A percentile compares a stretch with the other conserved stretches of the same genome.
These are phyloP conservation scores for Leptobrachium ailaonicum DNA, from an alignment of 2,113 vertebrate genomes.

Conservation along the genomic window DNA sequence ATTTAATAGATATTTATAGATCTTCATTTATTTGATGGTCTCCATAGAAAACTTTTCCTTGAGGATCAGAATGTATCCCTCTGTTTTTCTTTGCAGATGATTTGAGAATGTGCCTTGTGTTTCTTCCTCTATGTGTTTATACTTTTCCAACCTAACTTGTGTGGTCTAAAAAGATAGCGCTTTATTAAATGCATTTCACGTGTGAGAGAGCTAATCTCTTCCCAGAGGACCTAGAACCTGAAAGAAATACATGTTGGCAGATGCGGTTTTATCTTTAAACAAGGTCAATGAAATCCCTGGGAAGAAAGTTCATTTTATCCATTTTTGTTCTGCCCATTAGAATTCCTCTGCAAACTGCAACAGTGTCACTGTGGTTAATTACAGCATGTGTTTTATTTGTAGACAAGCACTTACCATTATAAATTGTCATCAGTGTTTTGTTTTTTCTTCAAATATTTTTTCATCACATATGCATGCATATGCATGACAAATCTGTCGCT, in stretches of 20 bases:
- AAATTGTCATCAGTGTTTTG: not conserved
- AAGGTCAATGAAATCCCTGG: slow-evolving; percentile 26
- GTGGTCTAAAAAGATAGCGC: slow-evolving; percentile 19
- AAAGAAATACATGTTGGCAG: slow-evolving; percentile 25
- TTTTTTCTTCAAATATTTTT: no score
- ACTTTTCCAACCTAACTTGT: slow-evolving; percentile 5
- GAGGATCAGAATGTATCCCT: not conserved
- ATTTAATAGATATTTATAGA: slow-evolving; percentile 34
- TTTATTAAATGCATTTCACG: slow-evolving; percentile 33
- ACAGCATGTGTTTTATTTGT: not conserved
- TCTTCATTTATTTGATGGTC: slow-evolving; percentile 11
- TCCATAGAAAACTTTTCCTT: slow-evolving; percentile 21
- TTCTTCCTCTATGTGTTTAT: not conserved
- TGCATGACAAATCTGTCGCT: not conserved
- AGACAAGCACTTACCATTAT: not conserved
- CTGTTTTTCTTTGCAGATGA: slow-evolving; percentile 5
- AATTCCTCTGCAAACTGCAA: not conserved
- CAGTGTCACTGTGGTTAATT: no score
- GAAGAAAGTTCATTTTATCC: slow-evolving; percentile 7
- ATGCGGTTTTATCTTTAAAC: slow-evolving; percentile 13
- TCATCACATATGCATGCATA: not conserved
- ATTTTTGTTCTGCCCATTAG: not conserved
- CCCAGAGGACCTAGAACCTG: slow-evolving; percentile 26
- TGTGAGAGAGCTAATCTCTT: slow-evolving; percentile 32
- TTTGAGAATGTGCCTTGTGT: not conserved